Base-by-base conservation (phyloP, 2,888 invertebrate genomes). In the Malachius bipustulatus region DNA sequence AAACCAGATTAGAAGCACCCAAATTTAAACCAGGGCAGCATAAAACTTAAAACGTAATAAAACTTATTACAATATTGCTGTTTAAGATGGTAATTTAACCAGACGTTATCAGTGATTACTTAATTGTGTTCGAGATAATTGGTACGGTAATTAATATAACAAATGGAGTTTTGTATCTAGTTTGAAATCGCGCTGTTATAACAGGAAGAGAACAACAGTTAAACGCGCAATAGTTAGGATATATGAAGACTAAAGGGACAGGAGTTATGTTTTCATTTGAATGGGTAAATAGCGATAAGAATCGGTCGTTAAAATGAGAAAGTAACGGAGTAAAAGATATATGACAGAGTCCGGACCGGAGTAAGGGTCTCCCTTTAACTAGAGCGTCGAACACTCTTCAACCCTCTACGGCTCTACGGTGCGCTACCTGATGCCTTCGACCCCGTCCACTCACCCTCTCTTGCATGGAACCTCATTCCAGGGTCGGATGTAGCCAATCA, bases 281-380 rank as follows among this genome's bases (percentile, higher is more conserved):
- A 52, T 50, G 52, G 44, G 46, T 48, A 53, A 53, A 55, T 52
- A 47, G 42, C 41, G 55, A 55, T 55, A 52, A 52, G 40, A 35
- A 55, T 55, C 55, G 44, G 53, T 49, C 52, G 53, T 55, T 55
- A 53, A 52, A 52, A 54, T 50, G 50, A 52, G 50, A 54, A 39
- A 50, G 50, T 49, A 50, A 51, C 49, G 45, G 47, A 45, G 50
- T 46, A 45, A 46, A 46, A 50, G 50, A 49, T 51, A 51, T 50
- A 50, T 49, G 32, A 35, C 13, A 28, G 28, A 12, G 9, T 16
- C n/a, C 32, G 12, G 15, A n/a, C n/a, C n/a, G n/a, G n/a, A n/a
- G n/a, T n/a, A 19, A n/a, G 24, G 24, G 24, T 8, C n/a, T 8
- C 24, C 24, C 24, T 8, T n/a, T n/a, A 19, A 8, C 24, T 19